Evolutionary conservation across 2,888 invertebrate species (phyloP), one percentile per base, ranked within the genome.

Genomic region (Lapara coniferarum): DNA sequence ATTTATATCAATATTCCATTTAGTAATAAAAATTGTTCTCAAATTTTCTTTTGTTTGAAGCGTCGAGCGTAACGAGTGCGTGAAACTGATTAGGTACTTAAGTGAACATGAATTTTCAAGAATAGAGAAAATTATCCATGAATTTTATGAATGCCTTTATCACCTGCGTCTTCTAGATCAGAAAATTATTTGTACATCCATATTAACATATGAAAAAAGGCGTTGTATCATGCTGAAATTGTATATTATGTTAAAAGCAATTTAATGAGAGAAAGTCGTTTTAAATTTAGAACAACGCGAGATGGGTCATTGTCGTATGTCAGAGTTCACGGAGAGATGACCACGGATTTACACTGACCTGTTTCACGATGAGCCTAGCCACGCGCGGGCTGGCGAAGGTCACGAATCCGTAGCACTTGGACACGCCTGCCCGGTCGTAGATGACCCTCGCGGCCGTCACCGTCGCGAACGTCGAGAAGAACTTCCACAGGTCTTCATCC

Each of bases 381-480:
- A 94, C 94, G 74, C 94, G 84, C 6, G 94, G 94, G 70, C 93
- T 94, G 14, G 93, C 94, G 72, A 94, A 94, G 0, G 97, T 97
- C 70, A 97, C 96, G 91, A 97, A 97, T 5, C 97, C 97, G 86
- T 98, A 98, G 75, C 98, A 98, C 92, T 98, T 98, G 74, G 98
- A 98, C 25, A 98, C 98, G 5, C 99, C 99, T 74, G 98, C 98
- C 80, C 98, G 94, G 88, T 99, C 98, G 80, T 97, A 97, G 76
- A 99, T 99, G 77, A 99, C 98, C 93, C 99, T 98, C 68, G 98
- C 98, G 66, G 98, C 97, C 78, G 97, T 98, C 53, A 98, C 97
- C 68, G 97, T 97, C 68, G 98, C 98, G 82, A 97, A 97, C 67
- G 96, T 95, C 73, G 98, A 97, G 90, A 99, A 99, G 75, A 98